Conservation (phyloP, 2,888 invertebrate species). For the Odontocolon sp. region DNA sequence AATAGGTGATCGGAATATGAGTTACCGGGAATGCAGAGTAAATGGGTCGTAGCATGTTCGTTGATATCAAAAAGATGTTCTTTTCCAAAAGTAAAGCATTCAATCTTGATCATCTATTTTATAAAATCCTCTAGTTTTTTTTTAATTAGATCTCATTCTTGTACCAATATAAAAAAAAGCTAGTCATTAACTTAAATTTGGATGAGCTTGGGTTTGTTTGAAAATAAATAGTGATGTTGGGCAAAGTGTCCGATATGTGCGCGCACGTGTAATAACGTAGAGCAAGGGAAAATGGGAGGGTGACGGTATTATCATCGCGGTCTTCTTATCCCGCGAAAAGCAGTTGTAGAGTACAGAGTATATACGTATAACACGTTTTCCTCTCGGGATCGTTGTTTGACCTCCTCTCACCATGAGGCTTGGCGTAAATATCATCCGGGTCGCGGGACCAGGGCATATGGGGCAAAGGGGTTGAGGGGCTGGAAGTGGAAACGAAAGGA, state of each 20-base stretch:
- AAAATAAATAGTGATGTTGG: no score
- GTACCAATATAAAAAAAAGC: no score
- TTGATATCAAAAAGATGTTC: not conserved
- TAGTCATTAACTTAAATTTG: no score
- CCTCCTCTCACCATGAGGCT: slow-evolving; percentile 66
- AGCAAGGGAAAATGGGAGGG: not conserved
- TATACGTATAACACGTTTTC: slow-evolving; percentile 46
- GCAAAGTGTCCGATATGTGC: no score
- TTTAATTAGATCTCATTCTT: no score
- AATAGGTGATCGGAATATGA: no score
- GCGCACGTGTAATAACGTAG: slow-evolving; percentile 23
- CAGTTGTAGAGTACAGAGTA: no score
- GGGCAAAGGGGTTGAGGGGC: slow-evolving; percentile 55
- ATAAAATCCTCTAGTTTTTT: no score
- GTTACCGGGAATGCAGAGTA: no score
- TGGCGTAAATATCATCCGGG: slow-evolving; percentile 67
- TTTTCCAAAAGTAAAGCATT: not conserved
- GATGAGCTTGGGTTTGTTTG: no score
- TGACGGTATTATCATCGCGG: slow-evolving; percentile 39
- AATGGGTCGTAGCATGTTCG: no score
- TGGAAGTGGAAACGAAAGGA: slow-evolving; percentile 40
- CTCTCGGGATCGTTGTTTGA: slow-evolving; percentile 67
- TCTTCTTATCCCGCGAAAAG: slow-evolving; percentile 31
- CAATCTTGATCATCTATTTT: no score
- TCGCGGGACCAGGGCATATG: slow-evolving; percentile 62